These are phyloP conservation scores for Xiphydria camelus DNA, from an alignment of 2,888 invertebrate species.

Conservation along the genomic window DNA sequence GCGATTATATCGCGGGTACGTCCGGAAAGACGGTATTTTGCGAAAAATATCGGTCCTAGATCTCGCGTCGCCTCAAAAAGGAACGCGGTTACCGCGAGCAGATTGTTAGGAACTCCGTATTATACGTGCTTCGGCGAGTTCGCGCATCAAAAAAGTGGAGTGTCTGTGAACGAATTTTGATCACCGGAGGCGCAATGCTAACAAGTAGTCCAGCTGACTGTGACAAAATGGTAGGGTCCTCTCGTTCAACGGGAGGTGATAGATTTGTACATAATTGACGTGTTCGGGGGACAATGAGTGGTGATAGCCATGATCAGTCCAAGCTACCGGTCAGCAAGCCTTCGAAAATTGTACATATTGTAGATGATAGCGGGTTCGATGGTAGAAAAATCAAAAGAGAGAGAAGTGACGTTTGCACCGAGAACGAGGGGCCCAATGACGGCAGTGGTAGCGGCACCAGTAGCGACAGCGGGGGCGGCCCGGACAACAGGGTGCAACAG, in stretches of 20 bases:
- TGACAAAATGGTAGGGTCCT: conserved; percentile 42
- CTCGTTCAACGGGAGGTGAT: conserved; percentile 29
- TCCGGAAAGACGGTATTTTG: conserved; percentile 8
- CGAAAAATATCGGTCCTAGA: too few relatives aligned
- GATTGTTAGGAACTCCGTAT: too few relatives aligned
- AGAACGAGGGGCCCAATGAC: conserved; percentile 23
- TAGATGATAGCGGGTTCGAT: conserved; percentile 25
- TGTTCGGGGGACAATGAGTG: conserved; percentile 42
- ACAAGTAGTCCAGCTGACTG: conserved; percentile 43
- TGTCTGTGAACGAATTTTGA: conserved; percentile 4
- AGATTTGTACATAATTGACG: conserved; percentile 27
- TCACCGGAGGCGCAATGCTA: conserved; percentile 34
- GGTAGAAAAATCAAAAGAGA: conserved; percentile 49
- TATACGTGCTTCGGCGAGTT: conserved; percentile 33
- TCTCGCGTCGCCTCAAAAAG: too few relatives aligned
- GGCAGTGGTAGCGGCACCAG: conserved; percentile 21
- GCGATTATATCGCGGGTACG: conserved; percentile 11
- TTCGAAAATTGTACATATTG: conserved; percentile 15
- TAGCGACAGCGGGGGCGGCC: conserved; percentile 21
- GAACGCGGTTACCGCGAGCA: too few relatives aligned
- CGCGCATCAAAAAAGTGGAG: conserved; percentile 29
- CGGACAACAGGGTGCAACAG: neutral
- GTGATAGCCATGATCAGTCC: conserved; percentile 45
- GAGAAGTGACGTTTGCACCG: conserved; percentile 29
- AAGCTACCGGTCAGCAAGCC: conserved; percentile 36